Evolutionary conservation across 2,113 vertebrate species (phyloP).

Genomic region (Xiphias gladius): DNA sequence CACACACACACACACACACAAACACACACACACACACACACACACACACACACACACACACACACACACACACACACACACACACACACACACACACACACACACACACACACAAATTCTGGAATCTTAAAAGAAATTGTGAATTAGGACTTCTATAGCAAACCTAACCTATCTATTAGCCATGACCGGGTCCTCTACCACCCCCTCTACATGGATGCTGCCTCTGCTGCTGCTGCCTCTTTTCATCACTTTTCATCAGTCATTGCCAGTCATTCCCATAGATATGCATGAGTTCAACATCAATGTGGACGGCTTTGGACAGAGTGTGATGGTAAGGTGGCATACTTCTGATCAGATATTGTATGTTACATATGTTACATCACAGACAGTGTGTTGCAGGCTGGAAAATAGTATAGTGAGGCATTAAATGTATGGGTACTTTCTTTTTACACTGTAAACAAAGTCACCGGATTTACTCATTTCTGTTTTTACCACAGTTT

Average conservation of each 20-base stretch:
- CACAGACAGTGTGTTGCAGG: background rate
- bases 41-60: background rate
- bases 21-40: background rate
- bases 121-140: background rate
- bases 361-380: background rate
- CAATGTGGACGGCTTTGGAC: rapidly evolving
- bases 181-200: slow-evolving; percentile 29
- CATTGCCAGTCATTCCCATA: rapidly evolving
- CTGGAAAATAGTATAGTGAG: background rate
- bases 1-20: background rate
- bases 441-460: background rate
- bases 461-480: background rate
- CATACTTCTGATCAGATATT: background rate
- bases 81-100: background rate
- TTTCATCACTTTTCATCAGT: background rate
- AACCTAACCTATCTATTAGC: background rate
- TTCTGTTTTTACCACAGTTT: no score
- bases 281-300: rapidly evolving
- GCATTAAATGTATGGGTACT: background rate
- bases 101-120: background rate
- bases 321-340: background rate
- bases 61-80: background rate
- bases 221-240: slow-evolving; percentile 42
- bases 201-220: slow-evolving; percentile 20
- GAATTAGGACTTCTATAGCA: background rate